A percentile compares a stretch with the other conserved stretches of the same genome.
These are phyloP conservation scores for Garra rufa DNA, from an alignment of 2,113 vertebrate genomes.

Conservation along the genomic window DNA sequence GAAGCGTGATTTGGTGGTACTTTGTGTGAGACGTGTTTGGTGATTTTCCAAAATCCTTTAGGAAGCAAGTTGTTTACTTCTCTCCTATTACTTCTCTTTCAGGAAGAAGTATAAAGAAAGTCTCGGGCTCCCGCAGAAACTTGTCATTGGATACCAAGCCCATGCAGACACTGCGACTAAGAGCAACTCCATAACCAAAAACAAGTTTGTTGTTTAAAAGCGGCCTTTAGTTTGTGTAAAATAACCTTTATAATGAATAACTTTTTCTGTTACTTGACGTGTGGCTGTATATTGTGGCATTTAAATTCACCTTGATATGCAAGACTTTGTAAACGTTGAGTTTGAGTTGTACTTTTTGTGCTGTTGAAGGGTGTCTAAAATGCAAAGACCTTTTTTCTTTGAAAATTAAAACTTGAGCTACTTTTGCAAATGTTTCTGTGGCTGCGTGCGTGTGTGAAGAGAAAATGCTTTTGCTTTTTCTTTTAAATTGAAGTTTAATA, in stretches of 20 bases:
- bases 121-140: constrained; percentile 79
- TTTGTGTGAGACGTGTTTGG: background rate
- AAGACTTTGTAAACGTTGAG: constrained; percentile 13
- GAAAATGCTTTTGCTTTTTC: background rate
- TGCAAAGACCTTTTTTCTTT: background rate
- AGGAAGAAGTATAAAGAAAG: constrained; percentile 83
- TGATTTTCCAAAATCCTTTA: background rate
- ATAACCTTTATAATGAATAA: no score
- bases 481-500: background rate
- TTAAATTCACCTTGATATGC: background rate
- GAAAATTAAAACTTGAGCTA: constrained; percentile 4
- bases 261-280: background rate
- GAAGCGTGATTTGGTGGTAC: background rate
- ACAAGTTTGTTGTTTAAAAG: constrained; percentile 84
- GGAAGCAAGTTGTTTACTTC: background rate
- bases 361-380: background rate
- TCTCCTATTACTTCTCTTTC: constrained; percentile 21
- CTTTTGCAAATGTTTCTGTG: constrained; percentile 23
- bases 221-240: background rate
- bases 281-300: background rate
- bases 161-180: constrained; percentile 85
- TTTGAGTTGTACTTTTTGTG: constrained; percentile 5
- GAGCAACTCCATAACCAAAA: constrained; percentile 81
- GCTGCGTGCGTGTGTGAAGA: background rate
- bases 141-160: constrained; percentile 85